Base-by-base conservation (phyloP, 1,140 invertebrate genomes). In the Microplitis demolitor region DNA sequence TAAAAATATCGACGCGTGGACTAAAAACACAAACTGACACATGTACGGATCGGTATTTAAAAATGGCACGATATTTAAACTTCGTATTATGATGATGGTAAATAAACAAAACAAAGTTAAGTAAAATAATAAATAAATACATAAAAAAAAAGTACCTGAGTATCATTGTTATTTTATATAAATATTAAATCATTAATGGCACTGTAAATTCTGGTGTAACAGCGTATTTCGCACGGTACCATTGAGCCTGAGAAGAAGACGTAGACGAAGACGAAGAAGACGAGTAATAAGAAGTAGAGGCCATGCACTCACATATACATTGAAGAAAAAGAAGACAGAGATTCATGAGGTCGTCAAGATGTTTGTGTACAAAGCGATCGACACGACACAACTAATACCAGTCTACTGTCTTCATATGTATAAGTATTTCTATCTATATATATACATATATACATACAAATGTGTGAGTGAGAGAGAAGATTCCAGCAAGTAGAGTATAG, bases 341-440 rank as follows among this genome's bases (percentile, higher is more conserved):
- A 54, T n/a, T 39, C 54, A 64, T 63, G 50, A 63, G 60, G 69
- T 53, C 45, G 37, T 51, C 70, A 64, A 64, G 60, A 66, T 58
- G 70, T 66, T 66, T 56, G 70, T 66, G 70, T 66, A 66, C 62
- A 72, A 24, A 45, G 60, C 63, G 34, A 66, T 66, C 70, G 37
- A 37, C 37, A 66, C 37, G 63, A 31, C 45, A 66, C 63, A 50
- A 58, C 70, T 66, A 69, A 37, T 58, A 69, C 50, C 24, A 53
- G 45, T 13, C 66, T 67, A 31, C 58, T 34, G 14, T 14, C 33
- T 37, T 11, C 51, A 58, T 56, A n/a, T 51, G 31, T 34, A 50
- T 13, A 50, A 34, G 34, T 35, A 8, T 62, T 62, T 11, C 1
- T 34, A 68, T 53, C 51, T 31, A 53, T 67, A 33, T 53, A 67